Evolutionary conservation across 2,797 vertebrate species (phyloP), one percentile per base, ranked within the genome.

Genomic region (Aldrovandia affinis): DNA sequence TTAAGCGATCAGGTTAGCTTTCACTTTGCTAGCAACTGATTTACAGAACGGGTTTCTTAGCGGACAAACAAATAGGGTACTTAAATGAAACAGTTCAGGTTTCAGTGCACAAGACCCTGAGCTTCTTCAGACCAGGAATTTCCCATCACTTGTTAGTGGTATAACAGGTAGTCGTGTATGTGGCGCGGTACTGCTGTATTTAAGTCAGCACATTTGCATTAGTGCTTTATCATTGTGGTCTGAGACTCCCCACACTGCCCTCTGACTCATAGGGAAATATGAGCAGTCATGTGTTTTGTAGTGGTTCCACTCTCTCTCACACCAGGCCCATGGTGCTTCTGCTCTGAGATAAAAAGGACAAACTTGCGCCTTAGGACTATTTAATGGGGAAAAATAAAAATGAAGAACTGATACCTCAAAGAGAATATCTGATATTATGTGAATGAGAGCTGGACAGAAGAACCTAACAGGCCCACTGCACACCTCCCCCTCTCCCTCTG

Each of bases 191-290:
- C 25, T 4, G 70, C 70, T 1, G 25, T 2, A n/a, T 39, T 1
- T 28, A 54, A 54, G 39, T 52, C 77, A 54, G 25, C 3, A 3
- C 57, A 18, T 52, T 79, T 52, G 33, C 14, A 79, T 54, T 50
- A 30, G 5, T 79, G 77, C 47, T 79, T 79, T 79, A 28, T 79
- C 77, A 79, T 79, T 79, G 77, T 54, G 50, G 77, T 75, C 8
- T 44, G 30, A 44, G n/a, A 75, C 9, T n/a, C 70, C 39, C 36
- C 33, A 44, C 39, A 75, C 70, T 75, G 2, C 36, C 70, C 36
- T 75, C 20, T 75, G 70, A 75, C 20, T 75, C 39, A 75, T 3
- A 25, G 39, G 70, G 39, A 47, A 75, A 75, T n/a, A 75, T 44
- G 70, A 75, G 9, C 39, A 8, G 70, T 75, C 36, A n/a, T 75